These are phyloP conservation scores for Pterostichus madidus DNA, from an alignment of 2,888 invertebrate genomes.

Conservation along the genomic window DNA sequence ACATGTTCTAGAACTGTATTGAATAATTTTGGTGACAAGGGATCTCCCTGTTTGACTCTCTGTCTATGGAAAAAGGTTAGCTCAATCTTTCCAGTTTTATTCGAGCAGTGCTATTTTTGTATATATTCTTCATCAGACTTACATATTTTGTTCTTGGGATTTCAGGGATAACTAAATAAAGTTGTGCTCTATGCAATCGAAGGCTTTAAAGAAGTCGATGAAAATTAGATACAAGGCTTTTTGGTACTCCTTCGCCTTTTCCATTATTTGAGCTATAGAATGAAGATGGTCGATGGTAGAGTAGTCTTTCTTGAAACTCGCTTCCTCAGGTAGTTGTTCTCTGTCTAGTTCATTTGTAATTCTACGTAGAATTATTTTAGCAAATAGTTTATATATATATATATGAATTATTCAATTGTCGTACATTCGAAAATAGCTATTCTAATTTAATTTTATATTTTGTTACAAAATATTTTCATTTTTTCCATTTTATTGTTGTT, in stretches of 20 bases:
- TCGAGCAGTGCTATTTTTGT: neutral
- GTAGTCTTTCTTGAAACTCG: slow-evolving; percentile 69
- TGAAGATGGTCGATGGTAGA: slow-evolving; percentile 68
- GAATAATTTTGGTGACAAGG: slow-evolving; percentile 39
- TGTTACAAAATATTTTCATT: no score
- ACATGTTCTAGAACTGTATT: slow-evolving; percentile 40
- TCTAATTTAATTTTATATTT: no score
- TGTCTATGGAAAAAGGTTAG: neutral
- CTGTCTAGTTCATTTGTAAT: slow-evolving; percentile 68
- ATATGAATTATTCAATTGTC: no score
- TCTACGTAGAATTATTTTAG: slow-evolving; percentile 68
- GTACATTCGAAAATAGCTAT: no score
- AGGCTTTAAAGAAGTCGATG: slow-evolving; percentile 55
- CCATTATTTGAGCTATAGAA: slow-evolving; percentile 66
- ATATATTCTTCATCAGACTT: neutral
- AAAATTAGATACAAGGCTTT: no score
- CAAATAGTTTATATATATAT: slow-evolving; percentile 70
- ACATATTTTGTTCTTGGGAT: slow-evolving; percentile 3
- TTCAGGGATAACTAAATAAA: slow-evolving; percentile 37
- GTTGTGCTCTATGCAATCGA: slow-evolving; percentile 50
- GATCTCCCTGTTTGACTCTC: slow-evolving; percentile 23
- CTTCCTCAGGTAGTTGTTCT: slow-evolving; percentile 70
- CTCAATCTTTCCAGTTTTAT: no score
- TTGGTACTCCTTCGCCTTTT: slow-evolving; percentile 66
- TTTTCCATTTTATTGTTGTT: no score